Evolutionary conservation across 2,888 invertebrate genomes (phyloP), one percentile per base, ranked within the genome.

Genomic region (Apomyelois bistriatella): DNA sequence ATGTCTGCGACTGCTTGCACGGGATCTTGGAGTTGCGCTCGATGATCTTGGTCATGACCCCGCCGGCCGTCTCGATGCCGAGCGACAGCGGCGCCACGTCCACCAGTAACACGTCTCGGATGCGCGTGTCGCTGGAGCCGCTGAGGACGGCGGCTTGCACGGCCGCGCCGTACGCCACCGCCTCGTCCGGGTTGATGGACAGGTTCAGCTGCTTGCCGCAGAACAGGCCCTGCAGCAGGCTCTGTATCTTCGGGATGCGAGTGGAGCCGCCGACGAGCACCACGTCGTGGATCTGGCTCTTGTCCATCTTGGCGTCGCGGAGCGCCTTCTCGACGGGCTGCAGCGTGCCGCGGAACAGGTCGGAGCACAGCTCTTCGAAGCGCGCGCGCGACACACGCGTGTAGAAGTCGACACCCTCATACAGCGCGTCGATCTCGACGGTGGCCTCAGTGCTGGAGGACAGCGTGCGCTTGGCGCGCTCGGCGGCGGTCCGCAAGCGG

Each of bases 251-350:
- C 0, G 95, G 95, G 53, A 95, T 94, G 51, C 94, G 91, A 0
- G 93, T 94, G 0, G 94, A 94, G 10, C 94, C 95, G 8, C 95
- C 95, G 9, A 95, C 95, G 30, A 95, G 82, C 0, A 95, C 95
- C 3, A 95, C 92, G 64, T 95, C 95, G 69, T 95, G 91, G 54
- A 95, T 94, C 47, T 90, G 82, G 22, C 85, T 82, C 70, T 95
- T 95, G 76, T 94, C 94, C 84, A 95, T 79, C 70, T 94, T 93
- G 1, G 95, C 94, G 70, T 95, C 95, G 17, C 85, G 83, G 13
- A 95, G 77, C 0, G 95, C 94, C 65, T 94, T 93, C 68, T 95
- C 94, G 0, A 95, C 94, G 0, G 95, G 94, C 52, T 93, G 89
- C 54, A 95, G 74, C 0, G 95, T 95, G 5, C 86, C 80, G 43